Evolutionary conservation across 2,797 vertebrate genomes (phyloP), one percentile per base, ranked within the genome.

Genomic region (Hirundo rustica): DNA sequence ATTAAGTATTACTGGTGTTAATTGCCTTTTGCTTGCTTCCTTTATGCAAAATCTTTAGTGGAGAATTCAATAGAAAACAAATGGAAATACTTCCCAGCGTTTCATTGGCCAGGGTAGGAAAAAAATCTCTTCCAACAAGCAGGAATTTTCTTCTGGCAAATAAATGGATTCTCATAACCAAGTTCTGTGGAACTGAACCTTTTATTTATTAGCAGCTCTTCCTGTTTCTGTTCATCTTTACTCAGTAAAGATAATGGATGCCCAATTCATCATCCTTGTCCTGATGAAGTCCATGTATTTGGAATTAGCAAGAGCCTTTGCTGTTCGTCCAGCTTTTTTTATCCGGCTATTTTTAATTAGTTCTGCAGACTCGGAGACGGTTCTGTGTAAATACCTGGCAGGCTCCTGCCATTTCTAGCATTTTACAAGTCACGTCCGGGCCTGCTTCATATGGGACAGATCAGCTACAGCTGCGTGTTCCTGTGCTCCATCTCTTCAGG

Each of bases 141-240:
- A 90, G 67, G 93, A 96, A 96, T 96, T 96, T 93, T 96, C 80
- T 92, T 72, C 64, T 96, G 92, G 94, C 90, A 86, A 76, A 82
- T 85, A 73, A 82, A 60, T 34, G 81, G 64, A 67, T 90, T 79
- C 78, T 88, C 61, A n/a, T 78, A 82, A 95, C 93, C 88, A 81
- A 96, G 90, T 95, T 88, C 72, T 88, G 85, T 86, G 67, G 66
- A 72, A 27, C 71, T 87, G 85, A 93, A 88, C 73, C 93, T 96
- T 95, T 95, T 95, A 95, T 96, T 95, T 96, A 94, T 90, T 93
- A 96, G 94, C 89, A 87, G 89, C 92, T 94, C 92, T 96, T 95
- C 90, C 88, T 94, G 92, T 94, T 93, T 85, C 94, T 91, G 66
- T 71, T 96, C 62, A 8, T 93, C 93, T 81, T 84, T 68, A 42